Evolutionary conservation across 2,113 vertebrate genomes (phyloP).

Genomic region (Micromys minutus): DNA sequence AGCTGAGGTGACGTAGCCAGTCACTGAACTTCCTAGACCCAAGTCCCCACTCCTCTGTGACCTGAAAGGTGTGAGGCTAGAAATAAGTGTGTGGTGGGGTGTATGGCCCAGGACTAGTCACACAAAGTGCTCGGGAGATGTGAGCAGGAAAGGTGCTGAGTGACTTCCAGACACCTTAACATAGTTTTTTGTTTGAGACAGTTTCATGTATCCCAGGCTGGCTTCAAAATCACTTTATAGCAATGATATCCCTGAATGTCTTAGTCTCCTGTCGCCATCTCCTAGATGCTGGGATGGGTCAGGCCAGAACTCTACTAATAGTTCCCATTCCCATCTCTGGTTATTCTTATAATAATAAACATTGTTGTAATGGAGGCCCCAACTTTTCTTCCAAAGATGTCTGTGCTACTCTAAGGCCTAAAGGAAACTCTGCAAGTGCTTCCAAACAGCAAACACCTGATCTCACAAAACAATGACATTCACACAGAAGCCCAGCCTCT

Average conservation of each 20-base stretch:
- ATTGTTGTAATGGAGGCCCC: neutral
- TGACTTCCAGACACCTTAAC: neutral
- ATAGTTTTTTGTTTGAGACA: neutral
- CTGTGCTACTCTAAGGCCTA: neutral
- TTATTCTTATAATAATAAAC: neutral
- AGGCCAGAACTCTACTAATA: neutral
- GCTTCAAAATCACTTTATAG: neutral
- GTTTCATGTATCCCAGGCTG: neutral
- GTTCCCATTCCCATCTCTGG: neutral
- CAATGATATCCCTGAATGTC: neutral
- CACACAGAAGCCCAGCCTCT: constrained; percentile 9
- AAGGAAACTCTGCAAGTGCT: neutral
- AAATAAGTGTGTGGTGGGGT: neutral
- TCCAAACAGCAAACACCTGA: neutral
- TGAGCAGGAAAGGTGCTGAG: neutral
- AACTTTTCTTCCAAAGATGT: neutral
- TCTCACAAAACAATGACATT: neutral
- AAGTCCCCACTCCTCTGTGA: neutral
- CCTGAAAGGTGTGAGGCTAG: neutral
- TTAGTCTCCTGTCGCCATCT: neutral
- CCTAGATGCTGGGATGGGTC: neutral
- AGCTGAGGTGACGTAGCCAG: neutral
- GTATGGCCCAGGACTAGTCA: neutral
- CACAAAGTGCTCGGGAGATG: neutral
- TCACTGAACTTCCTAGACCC: neutral